Evolutionary conservation across 2,888 invertebrate species (phyloP).

Genomic region (Troglohyphantes excavatus): DNA sequence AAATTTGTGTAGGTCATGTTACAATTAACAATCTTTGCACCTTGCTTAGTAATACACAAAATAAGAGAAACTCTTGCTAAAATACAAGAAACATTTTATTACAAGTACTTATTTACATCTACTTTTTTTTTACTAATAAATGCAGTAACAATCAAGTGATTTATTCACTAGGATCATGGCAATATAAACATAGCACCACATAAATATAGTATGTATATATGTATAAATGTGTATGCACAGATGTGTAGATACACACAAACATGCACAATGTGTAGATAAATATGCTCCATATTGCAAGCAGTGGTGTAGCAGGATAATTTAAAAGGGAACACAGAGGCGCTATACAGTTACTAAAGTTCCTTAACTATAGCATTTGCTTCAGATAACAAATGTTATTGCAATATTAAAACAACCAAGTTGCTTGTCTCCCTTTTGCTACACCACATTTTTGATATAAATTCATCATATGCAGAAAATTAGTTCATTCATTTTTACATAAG

Average conservation of each 20-base stretch:
- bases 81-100: constrained; percentile 65
- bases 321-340: constrained; percentile 16
- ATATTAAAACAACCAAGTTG: not conserved
- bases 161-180: constrained; percentile 69
- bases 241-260: constrained; percentile 34
- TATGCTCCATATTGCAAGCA: constrained; percentile 40
- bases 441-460: constrained; percentile 31
- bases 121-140: constrained; percentile 68
- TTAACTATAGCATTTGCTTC: constrained; percentile 27
- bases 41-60: too few relatives aligned
- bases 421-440: constrained; percentile 28
- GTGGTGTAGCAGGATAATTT: constrained; percentile 55
- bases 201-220: constrained; percentile 59
- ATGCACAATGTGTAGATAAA: constrained; percentile 40
- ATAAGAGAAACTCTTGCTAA: too few relatives aligned
- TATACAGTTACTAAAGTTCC: constrained; percentile 24
- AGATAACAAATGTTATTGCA: constrained; percentile 18
- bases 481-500: constrained; percentile 35
- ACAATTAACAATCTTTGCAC: too few relatives aligned
- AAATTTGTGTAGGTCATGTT: too few relatives aligned
- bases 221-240: constrained; percentile 34
- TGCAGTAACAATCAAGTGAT: constrained; percentile 73
- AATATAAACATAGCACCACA: constrained; percentile 78
- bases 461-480: constrained; percentile 26
- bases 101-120: constrained; percentile 73